Conservation (phyloP, 2,797 vertebrate species). For the Smutsia gigantea region DNA sequence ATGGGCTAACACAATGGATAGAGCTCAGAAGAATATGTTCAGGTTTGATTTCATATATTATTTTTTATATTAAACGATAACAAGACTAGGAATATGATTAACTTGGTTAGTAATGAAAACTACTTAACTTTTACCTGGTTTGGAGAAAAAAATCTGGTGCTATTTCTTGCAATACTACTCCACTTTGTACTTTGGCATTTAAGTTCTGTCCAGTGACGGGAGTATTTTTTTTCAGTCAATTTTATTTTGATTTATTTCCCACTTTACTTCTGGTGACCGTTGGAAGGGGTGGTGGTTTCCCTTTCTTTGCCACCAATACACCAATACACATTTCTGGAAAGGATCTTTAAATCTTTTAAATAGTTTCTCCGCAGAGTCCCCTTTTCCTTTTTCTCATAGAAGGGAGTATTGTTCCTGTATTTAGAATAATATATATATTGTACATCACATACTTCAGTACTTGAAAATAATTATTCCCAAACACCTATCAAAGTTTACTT, state of each 20-base stretch:
- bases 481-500: conserved; percentile 4
- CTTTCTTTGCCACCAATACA: conserved; percentile 9
- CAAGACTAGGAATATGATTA: not conserved
- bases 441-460: not conserved
- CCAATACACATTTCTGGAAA: not conserved
- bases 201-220: not conserved
- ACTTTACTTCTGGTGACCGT: not conserved
- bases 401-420: not conserved
- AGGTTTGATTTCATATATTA: not conserved
- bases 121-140: not conserved
- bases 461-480: conserved; percentile 55
- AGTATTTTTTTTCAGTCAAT: not conserved
- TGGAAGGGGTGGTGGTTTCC: not conserved
- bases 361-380: not conserved
- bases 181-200: not conserved
- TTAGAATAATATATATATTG: conserved; percentile 28
- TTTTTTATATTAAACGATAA: conserved; percentile 4
- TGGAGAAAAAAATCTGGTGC: not conserved
- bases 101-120: not conserved
- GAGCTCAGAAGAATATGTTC: conserved; percentile 65
- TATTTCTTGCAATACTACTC: not conserved
- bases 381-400: not conserved
- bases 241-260: conserved; percentile 36
- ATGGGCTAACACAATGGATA: conserved; percentile 77
- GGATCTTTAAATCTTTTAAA: not conserved